A percentile compares a stretch with the other conserved stretches of the same genome.
These are phyloP conservation scores for Herpetotheres cachinnans DNA, from an alignment of 2,113 vertebrate genomes.

Conservation along the genomic window DNA sequence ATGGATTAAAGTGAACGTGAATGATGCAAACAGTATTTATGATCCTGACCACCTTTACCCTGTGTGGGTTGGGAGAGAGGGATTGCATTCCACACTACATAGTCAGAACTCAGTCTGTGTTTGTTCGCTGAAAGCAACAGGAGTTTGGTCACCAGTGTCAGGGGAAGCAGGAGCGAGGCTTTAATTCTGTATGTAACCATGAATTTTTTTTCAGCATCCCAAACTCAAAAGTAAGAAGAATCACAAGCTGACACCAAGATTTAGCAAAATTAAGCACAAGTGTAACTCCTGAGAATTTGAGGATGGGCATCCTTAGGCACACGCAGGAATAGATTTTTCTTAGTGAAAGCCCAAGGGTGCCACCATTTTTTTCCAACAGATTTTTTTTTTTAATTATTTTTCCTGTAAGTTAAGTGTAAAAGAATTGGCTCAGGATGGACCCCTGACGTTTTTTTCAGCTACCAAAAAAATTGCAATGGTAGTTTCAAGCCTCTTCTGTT, in stretches of 20 bases:
- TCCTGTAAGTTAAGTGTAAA: neutral
- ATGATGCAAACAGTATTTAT: neutral
- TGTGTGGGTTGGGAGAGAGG: neutral
- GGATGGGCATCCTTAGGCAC: neutral
- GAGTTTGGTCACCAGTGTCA: neutral
- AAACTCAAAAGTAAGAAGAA: neutral
- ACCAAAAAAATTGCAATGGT: neutral
- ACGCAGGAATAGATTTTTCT: neutral
- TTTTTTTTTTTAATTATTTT: neutral
- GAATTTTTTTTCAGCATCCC: neutral
- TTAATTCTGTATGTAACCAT: neutral
- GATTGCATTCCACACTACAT: neutral
- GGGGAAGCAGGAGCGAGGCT: neutral
- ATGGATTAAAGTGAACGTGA: neutral
- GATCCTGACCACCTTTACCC: neutral
- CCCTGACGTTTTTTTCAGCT: neutral
- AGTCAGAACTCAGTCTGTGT: neutral
- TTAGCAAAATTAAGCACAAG: neutral
- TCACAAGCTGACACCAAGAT: neutral
- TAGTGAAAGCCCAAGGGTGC: neutral
- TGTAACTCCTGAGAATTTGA: neutral
- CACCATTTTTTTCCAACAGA: neutral
- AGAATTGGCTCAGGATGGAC: neutral
- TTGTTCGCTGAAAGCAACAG: neutral
- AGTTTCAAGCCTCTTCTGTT: neutral